A percentile compares a stretch with the other conserved stretches of the same genome.
Evolutionary conservation across 2,888 invertebrate species (phyloP).

Genomic region (Kuschelorhynchus macadamiae): DNA sequence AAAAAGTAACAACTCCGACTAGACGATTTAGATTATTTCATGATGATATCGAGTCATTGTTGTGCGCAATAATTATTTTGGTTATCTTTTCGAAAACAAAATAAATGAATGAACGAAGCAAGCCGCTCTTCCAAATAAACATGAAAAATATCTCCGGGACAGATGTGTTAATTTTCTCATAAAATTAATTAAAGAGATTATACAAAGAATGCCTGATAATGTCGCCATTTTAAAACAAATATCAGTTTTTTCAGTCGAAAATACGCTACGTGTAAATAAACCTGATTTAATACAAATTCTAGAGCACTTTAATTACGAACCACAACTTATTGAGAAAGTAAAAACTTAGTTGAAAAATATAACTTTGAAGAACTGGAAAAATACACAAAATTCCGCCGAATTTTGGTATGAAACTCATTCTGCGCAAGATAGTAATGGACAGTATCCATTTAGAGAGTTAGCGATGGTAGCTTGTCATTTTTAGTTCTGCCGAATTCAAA

Average conservation of each 20-base stretch:
- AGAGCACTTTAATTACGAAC: too few relatives aligned
- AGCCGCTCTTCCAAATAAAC: slow-evolving; percentile 1
- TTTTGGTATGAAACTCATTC: slow-evolving; percentile 56
- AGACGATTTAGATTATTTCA: too few relatives aligned
- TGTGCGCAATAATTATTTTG: neutral
- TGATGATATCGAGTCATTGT: too few relatives aligned
- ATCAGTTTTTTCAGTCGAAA: slow-evolving; percentile 1
- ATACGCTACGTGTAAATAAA: too few relatives aligned
- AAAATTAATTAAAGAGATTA: slow-evolving; percentile 33
- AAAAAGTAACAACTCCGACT: slow-evolving; percentile 28
- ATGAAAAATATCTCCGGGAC: slow-evolving; percentile 24
- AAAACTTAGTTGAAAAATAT: slow-evolving; percentile 7
- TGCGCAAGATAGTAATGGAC: slow-evolving; percentile 56
- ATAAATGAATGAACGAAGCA: neutral
- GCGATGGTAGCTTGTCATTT: slow-evolving; percentile 36
- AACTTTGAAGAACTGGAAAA: slow-evolving; percentile 7
- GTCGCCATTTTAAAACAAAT: slow-evolving; percentile 31
- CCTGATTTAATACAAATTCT: too few relatives aligned
- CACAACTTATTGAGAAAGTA: slow-evolving; percentile 5
- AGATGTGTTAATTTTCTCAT: slow-evolving; percentile 33
- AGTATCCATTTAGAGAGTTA: slow-evolving; percentile 62
- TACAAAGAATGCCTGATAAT: slow-evolving; percentile 36
- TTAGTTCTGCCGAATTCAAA: slow-evolving; percentile 49
- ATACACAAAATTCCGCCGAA: slow-evolving; percentile 4
- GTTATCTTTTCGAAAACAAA: slow-evolving; percentile 8